A percentile compares a stretch with the other conserved stretches of the same genome.
Conservation (phyloP, 1,140 invertebrate species). For the Drosophila tropicalis region DNA sequence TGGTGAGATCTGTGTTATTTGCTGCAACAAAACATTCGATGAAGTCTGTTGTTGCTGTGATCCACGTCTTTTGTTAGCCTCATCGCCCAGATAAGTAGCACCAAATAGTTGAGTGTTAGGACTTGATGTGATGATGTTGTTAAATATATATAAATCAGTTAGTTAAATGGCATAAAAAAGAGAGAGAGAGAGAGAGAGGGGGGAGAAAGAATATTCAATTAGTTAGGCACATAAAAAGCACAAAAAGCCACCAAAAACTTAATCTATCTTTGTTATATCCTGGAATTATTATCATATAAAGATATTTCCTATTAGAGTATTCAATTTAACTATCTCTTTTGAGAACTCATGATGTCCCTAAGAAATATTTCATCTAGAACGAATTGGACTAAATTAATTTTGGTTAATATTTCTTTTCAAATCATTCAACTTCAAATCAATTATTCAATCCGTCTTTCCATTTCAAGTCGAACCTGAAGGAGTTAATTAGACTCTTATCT, state of each 20-base stretch:
- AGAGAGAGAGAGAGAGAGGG: conserved; percentile 31
- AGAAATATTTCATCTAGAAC: too few relatives aligned
- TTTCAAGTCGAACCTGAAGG: too few relatives aligned
- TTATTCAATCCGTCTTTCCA: too few relatives aligned
- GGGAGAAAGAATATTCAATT: conserved; percentile 23
- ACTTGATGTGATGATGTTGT: conserved; percentile 57
- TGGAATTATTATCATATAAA: too few relatives aligned
- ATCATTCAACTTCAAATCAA: too few relatives aligned
- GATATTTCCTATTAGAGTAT: too few relatives aligned
- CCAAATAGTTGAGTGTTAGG: conserved; percentile 83
- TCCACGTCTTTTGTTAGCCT: conserved; percentile 58
- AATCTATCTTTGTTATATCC: too few relatives aligned
- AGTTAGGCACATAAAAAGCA: conserved; percentile 18
- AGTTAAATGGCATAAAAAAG: conserved; percentile 49
- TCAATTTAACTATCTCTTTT: too few relatives aligned
- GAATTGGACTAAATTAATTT: too few relatives aligned
- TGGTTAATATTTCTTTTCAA: too few relatives aligned
- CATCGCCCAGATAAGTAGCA: conserved; percentile 77
- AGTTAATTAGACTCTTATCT: too few relatives aligned
- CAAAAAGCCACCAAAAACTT: conserved; percentile 43
- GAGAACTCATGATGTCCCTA: too few relatives aligned
- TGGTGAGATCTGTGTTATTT: conserved; percentile 78
- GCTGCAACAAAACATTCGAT: conserved; percentile 49
- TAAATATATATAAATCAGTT: conserved; percentile 38
- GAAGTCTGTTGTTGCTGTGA: conserved; percentile 41